Conservation (phyloP, 2,113 vertebrate species). For the Lontra canadensis region DNA sequence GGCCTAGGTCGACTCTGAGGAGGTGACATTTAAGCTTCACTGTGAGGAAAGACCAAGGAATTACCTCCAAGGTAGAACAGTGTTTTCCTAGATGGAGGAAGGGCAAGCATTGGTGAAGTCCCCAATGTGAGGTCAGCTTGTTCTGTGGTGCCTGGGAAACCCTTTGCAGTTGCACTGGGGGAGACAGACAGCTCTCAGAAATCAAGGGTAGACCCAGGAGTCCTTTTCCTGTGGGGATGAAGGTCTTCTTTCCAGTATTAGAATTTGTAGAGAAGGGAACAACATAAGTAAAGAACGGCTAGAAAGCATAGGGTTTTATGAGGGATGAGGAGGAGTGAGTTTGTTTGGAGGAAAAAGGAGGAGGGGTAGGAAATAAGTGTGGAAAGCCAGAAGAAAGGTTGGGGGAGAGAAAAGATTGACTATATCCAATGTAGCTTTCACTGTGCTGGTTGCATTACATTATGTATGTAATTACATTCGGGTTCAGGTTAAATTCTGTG, state of each 20-base stretch:
- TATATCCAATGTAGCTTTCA: neutral
- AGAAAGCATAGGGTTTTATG: neutral
- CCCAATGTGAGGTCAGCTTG: neutral
- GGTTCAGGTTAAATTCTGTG: neutral
- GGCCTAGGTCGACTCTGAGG: neutral
- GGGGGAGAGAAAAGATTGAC: neutral
- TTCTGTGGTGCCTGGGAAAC: neutral
- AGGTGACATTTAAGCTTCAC: neutral
- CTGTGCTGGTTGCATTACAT: neutral
- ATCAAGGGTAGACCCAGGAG: neutral
- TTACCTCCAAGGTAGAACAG: neutral
- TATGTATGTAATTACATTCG: no score
- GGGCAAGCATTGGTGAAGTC: neutral
- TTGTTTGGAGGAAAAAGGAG: neutral
- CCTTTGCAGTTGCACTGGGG: neutral
- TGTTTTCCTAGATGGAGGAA: neutral
- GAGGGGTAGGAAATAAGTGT: neutral
- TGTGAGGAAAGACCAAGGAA: neutral
- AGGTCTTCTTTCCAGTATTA: neutral
- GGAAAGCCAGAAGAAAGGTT: neutral
- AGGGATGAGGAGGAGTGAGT: neutral
- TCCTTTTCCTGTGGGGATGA: neutral
- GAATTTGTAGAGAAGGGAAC: neutral
- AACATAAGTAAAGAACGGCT: neutral
- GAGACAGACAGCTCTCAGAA: neutral